Evolutionary conservation across 2,797 vertebrate species (phyloP).

Genomic region (Dicrostonyx torquatus): DNA sequence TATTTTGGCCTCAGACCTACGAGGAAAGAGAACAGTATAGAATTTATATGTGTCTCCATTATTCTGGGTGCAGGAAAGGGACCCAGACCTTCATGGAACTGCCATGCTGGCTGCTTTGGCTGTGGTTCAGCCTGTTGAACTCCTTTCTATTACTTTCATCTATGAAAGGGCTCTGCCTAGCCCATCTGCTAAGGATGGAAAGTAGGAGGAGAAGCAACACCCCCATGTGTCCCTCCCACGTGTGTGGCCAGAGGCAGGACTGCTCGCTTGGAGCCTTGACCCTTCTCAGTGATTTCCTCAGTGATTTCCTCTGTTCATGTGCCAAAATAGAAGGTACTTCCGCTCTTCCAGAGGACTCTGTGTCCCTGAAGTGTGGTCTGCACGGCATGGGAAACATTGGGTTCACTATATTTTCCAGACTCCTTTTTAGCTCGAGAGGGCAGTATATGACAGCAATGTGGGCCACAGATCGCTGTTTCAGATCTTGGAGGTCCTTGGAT

Average conservation of each 20-base stretch:
- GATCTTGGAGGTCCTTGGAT: not conserved
- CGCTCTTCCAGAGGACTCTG: not conserved
- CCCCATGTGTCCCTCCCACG: not conserved
- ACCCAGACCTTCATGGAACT: not conserved
- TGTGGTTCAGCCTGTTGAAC: not conserved
- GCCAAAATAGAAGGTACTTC: not conserved
- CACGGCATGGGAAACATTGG: rapidly evolving
- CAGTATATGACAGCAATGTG: not conserved
- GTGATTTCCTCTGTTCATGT: not conserved
- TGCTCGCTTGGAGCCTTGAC: not conserved
- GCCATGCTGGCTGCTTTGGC: not conserved
- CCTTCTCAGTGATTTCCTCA: too few species aligned
- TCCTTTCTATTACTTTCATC: not conserved
- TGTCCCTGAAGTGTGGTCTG: not conserved
- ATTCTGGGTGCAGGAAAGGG: not conserved
- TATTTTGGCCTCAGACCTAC: not conserved
- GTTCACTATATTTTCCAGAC: not conserved
- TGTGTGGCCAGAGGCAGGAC: not conserved
- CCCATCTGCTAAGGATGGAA: not conserved
- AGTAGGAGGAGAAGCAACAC: not conserved
- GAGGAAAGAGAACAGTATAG: not conserved
- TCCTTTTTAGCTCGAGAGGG: not conserved
- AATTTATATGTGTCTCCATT: not conserved
- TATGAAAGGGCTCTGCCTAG: not conserved
- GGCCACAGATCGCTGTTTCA: not conserved